These are phyloP conservation scores for Pterostichus niger DNA, from an alignment of 2,888 invertebrate genomes.

Conservation along the genomic window DNA sequence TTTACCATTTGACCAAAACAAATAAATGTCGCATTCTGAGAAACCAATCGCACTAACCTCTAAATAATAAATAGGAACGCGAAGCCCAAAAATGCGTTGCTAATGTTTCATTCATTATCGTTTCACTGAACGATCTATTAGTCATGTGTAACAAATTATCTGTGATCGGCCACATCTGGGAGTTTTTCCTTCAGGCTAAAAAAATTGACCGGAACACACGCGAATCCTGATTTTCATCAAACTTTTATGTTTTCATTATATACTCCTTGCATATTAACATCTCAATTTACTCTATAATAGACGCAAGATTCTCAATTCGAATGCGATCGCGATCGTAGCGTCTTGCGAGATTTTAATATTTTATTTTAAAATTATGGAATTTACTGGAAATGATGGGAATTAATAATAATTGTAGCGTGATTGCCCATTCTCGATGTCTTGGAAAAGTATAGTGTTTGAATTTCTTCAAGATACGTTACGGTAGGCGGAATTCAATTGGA, in stretches of 20 bases:
- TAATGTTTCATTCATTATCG: slow-evolving; percentile 58
- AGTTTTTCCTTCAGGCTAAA: slow-evolving; percentile 6
- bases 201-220: slow-evolving; percentile 58
- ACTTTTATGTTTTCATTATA: slow-evolving; percentile 60
- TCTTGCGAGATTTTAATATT: slow-evolving; percentile 55
- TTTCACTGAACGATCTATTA: slow-evolving; percentile 59
- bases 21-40: slow-evolving; percentile 45
- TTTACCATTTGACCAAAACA: slow-evolving; percentile 45
- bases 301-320: slow-evolving; percentile 25
- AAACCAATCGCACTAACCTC: slow-evolving; percentile 42
- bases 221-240: slow-evolving; percentile 64
- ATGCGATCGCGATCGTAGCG: slow-evolving; percentile 17
- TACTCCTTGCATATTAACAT: slow-evolving; percentile 61
- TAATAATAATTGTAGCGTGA: slow-evolving; percentile 62
- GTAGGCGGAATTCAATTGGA: neutral
- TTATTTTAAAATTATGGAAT: slow-evolving; percentile 62
- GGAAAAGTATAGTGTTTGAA: slow-evolving; percentile 39
- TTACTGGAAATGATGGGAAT: slow-evolving; percentile 59
- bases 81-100: slow-evolving; percentile 53
- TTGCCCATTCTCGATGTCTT: slow-evolving; percentile 53
- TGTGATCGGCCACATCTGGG: slow-evolving; percentile 61
- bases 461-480: slow-evolving; percentile 16
- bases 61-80: slow-evolving; percentile 54
- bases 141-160: slow-evolving; percentile 58
- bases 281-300: slow-evolving; percentile 58